Evolutionary conservation across 2,113 vertebrate genomes (phyloP), one percentile per base, ranked within the genome.

Genomic region (Leiothrix lutea): DNA sequence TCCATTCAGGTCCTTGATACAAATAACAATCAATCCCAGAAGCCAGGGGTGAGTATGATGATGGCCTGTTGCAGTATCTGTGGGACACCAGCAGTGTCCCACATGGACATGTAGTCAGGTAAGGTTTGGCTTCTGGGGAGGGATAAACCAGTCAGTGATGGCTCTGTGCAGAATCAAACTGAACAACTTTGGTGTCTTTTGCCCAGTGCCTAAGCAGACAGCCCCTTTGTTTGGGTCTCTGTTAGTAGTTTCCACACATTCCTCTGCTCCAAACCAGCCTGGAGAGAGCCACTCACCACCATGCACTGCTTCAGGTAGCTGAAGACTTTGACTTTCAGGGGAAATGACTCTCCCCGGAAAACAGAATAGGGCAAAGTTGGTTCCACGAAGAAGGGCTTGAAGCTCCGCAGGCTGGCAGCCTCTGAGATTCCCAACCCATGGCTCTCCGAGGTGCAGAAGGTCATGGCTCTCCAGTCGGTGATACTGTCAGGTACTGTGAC

Each of bases 361-460:
- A 99, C 98, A 82, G 99, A 99, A 92, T 99, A 99, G 23, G 99
- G 99, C 91, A 99, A 85, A 7, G 92, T 98, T 78, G 98, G 98
- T 67, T 99, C 98, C 48, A 99, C 94, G 2, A 99, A 99, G 97
- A 99, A 99, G 6, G 98, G 99, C 96, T 99, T 98, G 97, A 99
- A 99, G 94, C 97, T 98, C 2, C 3, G 95, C 58, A 99, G 89
- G n/a, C 97, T 89, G 67, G 93, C 17, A 8, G 97, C 94, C 21
- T 98, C 98, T 80, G 99, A 98, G 83, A 99, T 96, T 36, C 99
- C 99, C 35, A 99, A 86, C 5, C 99, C 99, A 16, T 97, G 51
- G 56, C 92, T 95, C 26, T 38, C 36, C 1, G 98, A 98, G 88
- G 98, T 94, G 95, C 99, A 99, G 97, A 99, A 98, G 33, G 97